Conservation (phyloP, 2,888 invertebrate species). For the Nephrotoma guestfalica region DNA sequence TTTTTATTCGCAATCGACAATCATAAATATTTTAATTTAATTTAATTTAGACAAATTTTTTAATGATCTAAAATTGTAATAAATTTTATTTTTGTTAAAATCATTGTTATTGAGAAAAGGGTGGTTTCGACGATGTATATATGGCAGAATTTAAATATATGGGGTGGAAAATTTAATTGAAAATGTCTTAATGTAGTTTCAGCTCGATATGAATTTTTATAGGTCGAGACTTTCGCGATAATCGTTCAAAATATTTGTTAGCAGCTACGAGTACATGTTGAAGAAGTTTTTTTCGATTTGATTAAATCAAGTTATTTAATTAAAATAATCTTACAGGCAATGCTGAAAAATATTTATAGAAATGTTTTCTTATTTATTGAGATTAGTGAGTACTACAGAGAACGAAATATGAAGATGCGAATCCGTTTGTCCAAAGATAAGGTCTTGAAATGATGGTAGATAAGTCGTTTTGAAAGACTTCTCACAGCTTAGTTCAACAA, state of each 20-base stretch:
- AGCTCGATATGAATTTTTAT: background rate
- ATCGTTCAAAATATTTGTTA: background rate
- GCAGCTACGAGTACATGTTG: background rate
- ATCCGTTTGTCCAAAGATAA: no score
- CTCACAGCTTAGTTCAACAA: no score
- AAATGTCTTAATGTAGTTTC: background rate
- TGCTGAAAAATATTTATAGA: no score
- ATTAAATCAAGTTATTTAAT: background rate
- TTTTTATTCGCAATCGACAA: background rate
- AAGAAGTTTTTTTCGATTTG: background rate
- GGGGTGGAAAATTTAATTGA: background rate
- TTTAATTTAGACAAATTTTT: background rate
- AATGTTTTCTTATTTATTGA: no score
- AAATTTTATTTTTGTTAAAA: background rate
- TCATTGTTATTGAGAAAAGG: background rate
- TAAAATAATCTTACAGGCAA: background rate
- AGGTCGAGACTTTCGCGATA: background rate
- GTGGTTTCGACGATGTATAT: background rate
- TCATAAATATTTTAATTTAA: background rate
- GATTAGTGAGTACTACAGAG: no score
- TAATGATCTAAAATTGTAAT: background rate
- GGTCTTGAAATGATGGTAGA: no score
- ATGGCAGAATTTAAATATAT: background rate
- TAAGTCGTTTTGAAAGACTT: no score
- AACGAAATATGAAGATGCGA: no score